Conservation (phyloP, 2,888 invertebrate genomes). For the Chaitophorus viminalis region DNA sequence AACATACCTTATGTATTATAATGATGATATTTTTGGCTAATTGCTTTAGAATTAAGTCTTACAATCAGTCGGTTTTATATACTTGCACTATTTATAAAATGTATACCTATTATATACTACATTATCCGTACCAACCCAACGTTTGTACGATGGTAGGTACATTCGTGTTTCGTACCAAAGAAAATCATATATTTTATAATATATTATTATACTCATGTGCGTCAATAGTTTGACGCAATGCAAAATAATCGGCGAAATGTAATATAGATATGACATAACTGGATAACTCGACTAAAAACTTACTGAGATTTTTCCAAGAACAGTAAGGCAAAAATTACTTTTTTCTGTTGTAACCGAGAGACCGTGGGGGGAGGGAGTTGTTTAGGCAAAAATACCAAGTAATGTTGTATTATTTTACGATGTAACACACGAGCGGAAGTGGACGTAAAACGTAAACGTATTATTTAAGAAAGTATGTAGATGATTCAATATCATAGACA, state of each 20-base stretch:
- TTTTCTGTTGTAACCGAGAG: too few relatives aligned
- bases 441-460: background rate
- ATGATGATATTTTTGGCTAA: background rate
- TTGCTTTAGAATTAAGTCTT: background rate
- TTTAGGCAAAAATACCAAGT: too few relatives aligned
- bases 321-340: background rate
- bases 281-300: background rate
- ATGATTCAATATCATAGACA: constrained; percentile 13
- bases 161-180: background rate
- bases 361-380: too few relatives aligned
- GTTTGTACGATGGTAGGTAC: too few relatives aligned
- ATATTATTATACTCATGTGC: background rate
- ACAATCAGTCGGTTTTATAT: too few relatives aligned
- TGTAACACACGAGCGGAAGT: too few relatives aligned
- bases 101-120: background rate
- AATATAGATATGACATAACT: background rate
- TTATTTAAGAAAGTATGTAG: background rate
- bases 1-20: background rate
- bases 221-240: background rate
- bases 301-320: too few relatives aligned
- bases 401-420: too few relatives aligned
- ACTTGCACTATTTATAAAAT: background rate
- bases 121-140: background rate
- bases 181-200: background rate
- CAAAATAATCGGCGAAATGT: background rate